Evolutionary conservation across 1,140 invertebrate genomes (phyloP).

Genomic region (Papilio helenus): DNA sequence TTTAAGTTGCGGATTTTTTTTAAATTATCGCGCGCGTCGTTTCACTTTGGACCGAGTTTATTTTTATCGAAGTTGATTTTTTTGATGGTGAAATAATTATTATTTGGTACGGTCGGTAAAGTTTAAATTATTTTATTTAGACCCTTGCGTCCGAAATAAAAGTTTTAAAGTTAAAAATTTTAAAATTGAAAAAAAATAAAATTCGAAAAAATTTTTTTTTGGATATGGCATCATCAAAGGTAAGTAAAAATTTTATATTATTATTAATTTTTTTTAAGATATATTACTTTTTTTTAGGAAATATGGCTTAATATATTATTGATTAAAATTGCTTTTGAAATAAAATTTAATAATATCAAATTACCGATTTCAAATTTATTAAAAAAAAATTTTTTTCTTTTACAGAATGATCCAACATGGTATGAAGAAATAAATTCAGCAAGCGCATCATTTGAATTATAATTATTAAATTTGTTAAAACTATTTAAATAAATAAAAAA

Average conservation of each 20-base stretch:
- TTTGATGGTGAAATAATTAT: neutral
- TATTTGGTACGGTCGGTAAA: neutral
- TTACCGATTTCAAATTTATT: neutral
- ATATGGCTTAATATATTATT: neutral
- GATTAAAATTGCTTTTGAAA: neutral
- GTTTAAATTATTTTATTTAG: neutral
- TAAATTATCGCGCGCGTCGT: neutral
- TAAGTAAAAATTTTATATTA: neutral
- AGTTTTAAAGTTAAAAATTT: neutral
- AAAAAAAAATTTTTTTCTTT: neutral
- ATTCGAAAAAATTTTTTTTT: neutral
- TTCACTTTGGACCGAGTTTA: neutral
- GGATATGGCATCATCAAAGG: neutral
- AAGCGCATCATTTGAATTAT: neutral
- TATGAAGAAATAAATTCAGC: neutral
- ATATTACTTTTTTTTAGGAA: neutral
- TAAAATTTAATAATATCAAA: neutral
- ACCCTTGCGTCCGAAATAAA: neutral
- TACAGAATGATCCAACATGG: neutral
- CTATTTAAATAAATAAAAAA: too few species aligned
- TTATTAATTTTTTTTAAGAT: neutral
- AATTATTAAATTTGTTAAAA: too few species aligned
- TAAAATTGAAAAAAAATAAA: neutral
- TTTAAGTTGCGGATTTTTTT: conserved; percentile 34
- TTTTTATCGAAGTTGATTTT: conserved; percentile 28